These are phyloP conservation scores for Apis florea DNA, from an alignment of 1,140 invertebrate genomes.

Conservation along the genomic window DNA sequence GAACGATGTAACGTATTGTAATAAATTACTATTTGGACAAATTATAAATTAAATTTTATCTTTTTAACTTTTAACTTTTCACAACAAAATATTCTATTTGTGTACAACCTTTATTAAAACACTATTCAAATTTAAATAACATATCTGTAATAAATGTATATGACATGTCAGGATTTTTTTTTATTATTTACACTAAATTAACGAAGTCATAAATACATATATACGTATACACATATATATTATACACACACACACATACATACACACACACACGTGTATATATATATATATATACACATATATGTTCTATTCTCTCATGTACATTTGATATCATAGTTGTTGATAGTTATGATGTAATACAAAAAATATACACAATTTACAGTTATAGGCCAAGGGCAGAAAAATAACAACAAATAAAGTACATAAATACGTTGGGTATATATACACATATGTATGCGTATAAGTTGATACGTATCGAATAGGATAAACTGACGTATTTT, in stretches of 20 bases:
- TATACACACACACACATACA: no score
- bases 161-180: slow-evolving; percentile 45
- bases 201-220: slow-evolving; percentile 66
- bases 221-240: no score
- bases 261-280: no score
- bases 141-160: slow-evolving; percentile 29
- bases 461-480: background rate
- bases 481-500: slow-evolving; percentile 30
- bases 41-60: background rate
- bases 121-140: slow-evolving; percentile 9
- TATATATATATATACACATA: slow-evolving; percentile 54
- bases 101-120: slow-evolving; percentile 7
- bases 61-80: background rate
- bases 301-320: slow-evolving; percentile 52
- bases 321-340: slow-evolving; percentile 46
- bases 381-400: slow-evolving; percentile 60
- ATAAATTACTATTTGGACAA: background rate
- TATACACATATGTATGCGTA: background rate
- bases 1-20: background rate
- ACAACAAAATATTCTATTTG: background rate
- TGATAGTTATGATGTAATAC: slow-evolving; percentile 54
- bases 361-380: slow-evolving; percentile 72
- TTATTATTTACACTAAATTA: slow-evolving; percentile 66
- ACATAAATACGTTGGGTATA: background rate
- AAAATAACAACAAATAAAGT: slow-evolving; percentile 45